Conservation (phyloP, 2,113 vertebrate species). For the Eublepharis macularius region DNA sequence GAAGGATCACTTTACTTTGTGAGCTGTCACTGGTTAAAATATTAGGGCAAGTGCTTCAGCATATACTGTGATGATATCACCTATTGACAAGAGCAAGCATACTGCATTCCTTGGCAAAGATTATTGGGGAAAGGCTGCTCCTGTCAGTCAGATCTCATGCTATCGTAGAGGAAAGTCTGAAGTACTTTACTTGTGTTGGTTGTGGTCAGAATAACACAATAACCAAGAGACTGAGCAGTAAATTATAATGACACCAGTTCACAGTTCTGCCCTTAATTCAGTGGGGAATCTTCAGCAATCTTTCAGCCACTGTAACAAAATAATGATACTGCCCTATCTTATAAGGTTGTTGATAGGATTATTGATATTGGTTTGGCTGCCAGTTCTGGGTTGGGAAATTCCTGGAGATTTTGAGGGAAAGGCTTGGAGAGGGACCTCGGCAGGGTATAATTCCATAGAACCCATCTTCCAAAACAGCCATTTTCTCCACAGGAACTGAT, state of each 20-base stretch:
- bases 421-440: too few species aligned
- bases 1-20: not conserved
- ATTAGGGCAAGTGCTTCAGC: not conserved
- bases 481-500: too few species aligned
- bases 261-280: not conserved
- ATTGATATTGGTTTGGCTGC: not conserved
- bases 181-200: not conserved
- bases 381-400: too few species aligned
- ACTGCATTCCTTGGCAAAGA: not conserved
- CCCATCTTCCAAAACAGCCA: too few species aligned
- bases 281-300: not conserved
- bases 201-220: too few species aligned
- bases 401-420: too few species aligned
- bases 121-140: not conserved
- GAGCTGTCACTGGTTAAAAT: not conserved
- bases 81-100: not conserved
- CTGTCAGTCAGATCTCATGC: not conserved
- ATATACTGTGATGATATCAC: not conserved
- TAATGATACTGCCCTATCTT: not conserved
- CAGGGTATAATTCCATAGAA: too few species aligned
- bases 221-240: too few species aligned
- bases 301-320: not conserved
- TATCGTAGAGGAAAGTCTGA: not conserved
- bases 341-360: not conserved
- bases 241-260: not conserved